These are phyloP conservation scores for Neoarius graeffei DNA, from an alignment of 2,113 vertebrate genomes.

Conservation along the genomic window DNA sequence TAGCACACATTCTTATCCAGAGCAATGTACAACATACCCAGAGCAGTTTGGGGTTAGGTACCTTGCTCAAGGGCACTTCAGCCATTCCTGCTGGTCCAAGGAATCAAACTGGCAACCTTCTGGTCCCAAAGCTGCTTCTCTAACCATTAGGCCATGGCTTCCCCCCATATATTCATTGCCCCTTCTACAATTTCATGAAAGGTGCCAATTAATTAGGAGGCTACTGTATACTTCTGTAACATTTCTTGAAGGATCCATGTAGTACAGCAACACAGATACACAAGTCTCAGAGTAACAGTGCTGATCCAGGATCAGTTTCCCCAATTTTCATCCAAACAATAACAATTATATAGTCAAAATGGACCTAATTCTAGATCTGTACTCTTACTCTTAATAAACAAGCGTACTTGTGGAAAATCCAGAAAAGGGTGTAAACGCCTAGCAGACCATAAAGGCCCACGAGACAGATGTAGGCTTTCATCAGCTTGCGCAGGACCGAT, in stretches of 20 bases:
- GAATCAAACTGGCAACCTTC: no score
- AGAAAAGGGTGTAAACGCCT: conserved; percentile 72
- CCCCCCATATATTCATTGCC: no score
- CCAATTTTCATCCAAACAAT: background rate
- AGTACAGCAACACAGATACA: background rate
- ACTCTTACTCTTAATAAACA: background rate
- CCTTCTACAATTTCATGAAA: background rate
- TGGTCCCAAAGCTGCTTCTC: no score
- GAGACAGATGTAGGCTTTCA: conserved; percentile 73
- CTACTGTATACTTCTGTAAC: background rate
- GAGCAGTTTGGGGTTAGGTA: no score
- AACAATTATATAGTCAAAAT: background rate
- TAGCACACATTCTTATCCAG: no score
- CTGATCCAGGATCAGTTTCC: background rate
- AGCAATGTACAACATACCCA: no score
- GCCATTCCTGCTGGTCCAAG: no score
- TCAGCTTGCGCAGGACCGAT: conserved; percentile 74
- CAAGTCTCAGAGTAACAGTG: background rate
- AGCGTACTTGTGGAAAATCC: conserved; percentile 73
- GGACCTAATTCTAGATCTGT: background rate
- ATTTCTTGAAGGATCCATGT: background rate
- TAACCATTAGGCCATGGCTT: no score
- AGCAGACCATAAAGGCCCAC: conserved; percentile 73
- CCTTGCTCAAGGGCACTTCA: no score
- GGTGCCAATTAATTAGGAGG: background rate